Evolutionary conservation across 1,140 invertebrate species (phyloP), one percentile per base, ranked within the genome.

Genomic region (Daktulosphaira vitifoliae): DNA sequence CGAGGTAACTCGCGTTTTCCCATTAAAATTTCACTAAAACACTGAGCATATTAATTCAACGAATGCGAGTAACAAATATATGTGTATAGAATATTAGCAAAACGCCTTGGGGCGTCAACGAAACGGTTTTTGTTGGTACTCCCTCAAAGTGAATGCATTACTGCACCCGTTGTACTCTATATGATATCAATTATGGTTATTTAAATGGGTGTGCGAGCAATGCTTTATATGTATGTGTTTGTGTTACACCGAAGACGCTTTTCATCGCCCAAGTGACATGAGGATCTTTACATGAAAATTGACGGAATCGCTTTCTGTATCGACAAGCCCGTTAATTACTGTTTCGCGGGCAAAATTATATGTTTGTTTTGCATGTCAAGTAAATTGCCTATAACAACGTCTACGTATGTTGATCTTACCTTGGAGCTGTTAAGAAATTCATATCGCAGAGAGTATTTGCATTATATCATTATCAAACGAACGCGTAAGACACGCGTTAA

Each of bases 111-210:
- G 51, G 33, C 7, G 33, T 18, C 20, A 2, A 8, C 46, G 51
- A 15, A 13, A 5, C 6, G 3, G 20, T 5, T 4, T 8, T 1
- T 15, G 3, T 53, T 5, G 4, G 7, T 16, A 18, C 18, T 53
- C 33, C 51, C 18, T 53, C 51, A 53, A 53, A 53, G 51, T 29
- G 51, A 53, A 38, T 9, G 16, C 51, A 6, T 13, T 7, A 42
- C 52, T 11, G 52, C 38, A 16, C 51, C 23, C 22, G 38, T 33
- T 11, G 29, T 33, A 33, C n/a, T n/a, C n/a, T n/a, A n/a, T n/a
- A n/a, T n/a, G n/a, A n/a, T 38, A 38, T 56, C 53, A 56, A 56
- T 56, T 56, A 56, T 33, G 38, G 37, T 42, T 56, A 42, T 56
- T 44, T 42, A n/a, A 33, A 11, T 1, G 29, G 1, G 51, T 5